Base-by-base conservation (phyloP, 2,797 vertebrate genomes). In the Enteromius viviparus region DNA sequence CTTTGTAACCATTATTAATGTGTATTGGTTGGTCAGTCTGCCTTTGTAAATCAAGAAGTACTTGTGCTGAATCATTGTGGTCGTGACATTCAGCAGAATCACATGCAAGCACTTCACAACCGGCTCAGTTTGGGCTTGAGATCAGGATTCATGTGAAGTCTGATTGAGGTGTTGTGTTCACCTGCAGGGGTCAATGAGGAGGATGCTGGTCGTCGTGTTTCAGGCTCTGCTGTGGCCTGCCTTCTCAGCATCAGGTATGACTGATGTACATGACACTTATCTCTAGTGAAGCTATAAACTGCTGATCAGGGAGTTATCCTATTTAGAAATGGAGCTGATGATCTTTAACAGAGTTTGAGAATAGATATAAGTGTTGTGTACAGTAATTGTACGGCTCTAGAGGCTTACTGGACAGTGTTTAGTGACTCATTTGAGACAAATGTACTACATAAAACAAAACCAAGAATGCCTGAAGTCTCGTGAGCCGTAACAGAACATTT, bases 101-200 rank as follows among this genome's bases (percentile, higher is more conserved):
- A 42, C 23, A 17, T 69, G 6, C 70, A 42, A 32, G 58, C 29
- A n/a, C 45, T 9, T 42, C 1, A 37, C 15, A 17, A 66, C 17
- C 1, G 1, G 60, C 45, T 64, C 23, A 4, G 37, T 62, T 14
- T 55, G 17, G 29, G 72, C 26, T 17, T 49, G 8, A n/a, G 34
- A 12, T 15, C 51, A 19, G 11, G 11, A 5, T 76, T 66, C 0
- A 6, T 60, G 64, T 21, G 11, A 45, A 53, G 1, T 45, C 10
- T 3, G 8, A 5, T 9, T 68, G 8, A 23, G 26, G 19, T 78
- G 17, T 66, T 34, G 51, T 37, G 26, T 82, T 76, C 58, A 3
- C 2, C 32, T 23, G 19, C 85, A 88, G 87, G 82, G 60, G 29
- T 47, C 58, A 82, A 86, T 88, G 85, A 83, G 6, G 58, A 32